Base-by-base conservation (phyloP, 2,797 vertebrate genomes). In the Gallirallus australis region DNA sequence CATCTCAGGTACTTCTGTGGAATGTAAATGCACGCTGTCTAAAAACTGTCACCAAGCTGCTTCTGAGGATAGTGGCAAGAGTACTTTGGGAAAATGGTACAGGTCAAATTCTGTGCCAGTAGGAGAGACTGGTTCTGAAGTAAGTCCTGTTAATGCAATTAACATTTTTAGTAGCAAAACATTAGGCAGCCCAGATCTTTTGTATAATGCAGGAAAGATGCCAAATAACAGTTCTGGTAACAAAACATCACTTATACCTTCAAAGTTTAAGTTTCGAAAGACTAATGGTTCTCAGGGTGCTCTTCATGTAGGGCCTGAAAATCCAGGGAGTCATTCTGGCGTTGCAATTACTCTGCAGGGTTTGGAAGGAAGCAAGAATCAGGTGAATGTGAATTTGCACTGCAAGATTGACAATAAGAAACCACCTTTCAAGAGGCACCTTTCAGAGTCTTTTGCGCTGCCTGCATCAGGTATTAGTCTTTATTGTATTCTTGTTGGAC, bases 391-490 rank as follows among this genome's bases (percentile, higher is more conserved):
- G n/a, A 50, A 91, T 53, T 84, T 93, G 54, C 69, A 73, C 75
- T 54, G 48, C 72, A 97, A 95, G 28, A n/a, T 85, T 23, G 94
- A 81, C 63, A 85, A 73, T 94, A 96, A 96, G 64, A 98, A 98
- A n/a, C 64, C 97, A 19, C 94, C 98, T 69, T 98, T 98, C 96
- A 98, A 99, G 97, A 99, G 98, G 66, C 98, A 98, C 66, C 92
- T 97, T 57, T 98, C 98, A 17, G 98, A 99, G 82, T 97, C 98
- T 11, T 96, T 94, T 61, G 96, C 94, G 50, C 92, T 97, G 19
- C 72, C 95, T 81, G 96, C 97, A 86, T 98, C 99, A 99, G 99
- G 99, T 99, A 98, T 96, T 98, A 95, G 85, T 96, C 90, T 76
- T 94, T 50, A n/a, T 19, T 33, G 35, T 76, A 54, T 80, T 42